Evolutionary conservation across 2,888 invertebrate species (phyloP).

Genomic region (Hyposoter didymator): DNA sequence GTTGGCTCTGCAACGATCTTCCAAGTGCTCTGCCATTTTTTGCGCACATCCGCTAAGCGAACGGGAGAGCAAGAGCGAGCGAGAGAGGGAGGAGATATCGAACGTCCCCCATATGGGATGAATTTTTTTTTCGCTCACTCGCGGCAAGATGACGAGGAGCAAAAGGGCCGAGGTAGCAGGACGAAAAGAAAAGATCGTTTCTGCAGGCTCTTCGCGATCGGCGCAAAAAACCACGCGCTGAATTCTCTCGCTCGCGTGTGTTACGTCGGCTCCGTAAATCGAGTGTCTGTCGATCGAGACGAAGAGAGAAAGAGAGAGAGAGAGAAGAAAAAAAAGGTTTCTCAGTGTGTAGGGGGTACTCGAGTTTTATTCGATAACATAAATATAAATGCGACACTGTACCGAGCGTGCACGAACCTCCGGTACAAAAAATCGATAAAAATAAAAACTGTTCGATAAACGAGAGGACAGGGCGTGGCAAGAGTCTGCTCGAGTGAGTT

Average conservation of each 20-base stretch:
- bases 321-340: constrained; percentile 8
- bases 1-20: constrained; percentile 46
- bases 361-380: constrained; percentile 55
- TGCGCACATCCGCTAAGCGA: constrained; percentile 20
- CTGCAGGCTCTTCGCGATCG: constrained; percentile 31
- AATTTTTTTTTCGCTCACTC: constrained; percentile 42
- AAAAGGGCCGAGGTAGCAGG: constrained; percentile 15
- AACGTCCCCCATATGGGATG: constrained; percentile 42
- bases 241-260: constrained; percentile 36
- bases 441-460: constrained; percentile 39
- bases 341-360: constrained; percentile 25
- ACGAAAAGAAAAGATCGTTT: constrained; percentile 42
- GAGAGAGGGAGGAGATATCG: constrained; percentile 8
- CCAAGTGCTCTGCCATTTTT: constrained; percentile 32
- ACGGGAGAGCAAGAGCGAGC: too few species aligned
- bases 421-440: constrained; percentile 28
- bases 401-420: constrained; percentile 46
- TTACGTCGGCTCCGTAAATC: constrained; percentile 52
- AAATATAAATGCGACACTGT: constrained; percentile 61
- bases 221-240: constrained; percentile 42
- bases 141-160: constrained; percentile 44
- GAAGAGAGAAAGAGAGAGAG: constrained; percentile 9
- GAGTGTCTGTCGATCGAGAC: constrained; percentile 53
- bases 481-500: constrained; percentile 18
- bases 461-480: constrained; percentile 38